Conservation (phyloP, 2,113 vertebrate genomes). For the Pipa parva region DNA sequence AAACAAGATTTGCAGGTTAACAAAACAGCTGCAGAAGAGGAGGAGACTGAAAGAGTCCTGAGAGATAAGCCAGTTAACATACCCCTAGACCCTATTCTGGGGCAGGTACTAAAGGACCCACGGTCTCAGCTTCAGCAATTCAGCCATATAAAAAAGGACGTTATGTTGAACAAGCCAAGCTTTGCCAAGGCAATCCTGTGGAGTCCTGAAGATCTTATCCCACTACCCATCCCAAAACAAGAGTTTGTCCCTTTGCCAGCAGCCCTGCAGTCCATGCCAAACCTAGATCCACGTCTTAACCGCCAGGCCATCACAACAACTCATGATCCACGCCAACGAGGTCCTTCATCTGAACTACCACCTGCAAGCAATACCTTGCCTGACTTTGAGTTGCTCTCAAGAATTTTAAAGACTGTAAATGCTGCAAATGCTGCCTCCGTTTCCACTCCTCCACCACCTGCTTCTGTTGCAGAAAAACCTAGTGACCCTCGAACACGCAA, state of each 20-base stretch:
- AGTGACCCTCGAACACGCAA: constrained; percentile 80
- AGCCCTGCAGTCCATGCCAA: constrained; percentile 69
- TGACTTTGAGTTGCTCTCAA: constrained; percentile 84
- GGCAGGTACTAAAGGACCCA: constrained; percentile 75
- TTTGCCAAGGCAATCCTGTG: constrained; percentile 81
- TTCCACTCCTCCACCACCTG: constrained; percentile 42
- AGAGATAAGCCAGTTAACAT: constrained; percentile 81
- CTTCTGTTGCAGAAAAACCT: constrained; percentile 77
- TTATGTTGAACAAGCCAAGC: constrained; percentile 71
- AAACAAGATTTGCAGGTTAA: constrained; percentile 48
- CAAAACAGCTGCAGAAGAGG: constrained; percentile 62
- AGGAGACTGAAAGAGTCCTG: constrained; percentile 77
- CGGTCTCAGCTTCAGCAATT: constrained; percentile 85
- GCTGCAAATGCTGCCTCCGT: constrained; percentile 54
- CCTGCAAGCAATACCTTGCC: constrained; percentile 58
- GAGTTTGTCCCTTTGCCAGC: constrained; percentile 75
- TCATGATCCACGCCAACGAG: constrained; percentile 52
- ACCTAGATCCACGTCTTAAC: constrained; percentile 70
- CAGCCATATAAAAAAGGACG: constrained; percentile 91
- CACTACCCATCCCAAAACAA: constrained; percentile 79
- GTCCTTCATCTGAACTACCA: not conserved
- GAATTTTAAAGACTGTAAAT: constrained; percentile 84
- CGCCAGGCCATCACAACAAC: constrained; percentile 51
- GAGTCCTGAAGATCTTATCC: constrained; percentile 89
- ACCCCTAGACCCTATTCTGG: constrained; percentile 77